These are phyloP conservation scores for Phalanger gymnotis DNA, from an alignment of 2,797 vertebrate genomes.

Conservation along the genomic window DNA sequence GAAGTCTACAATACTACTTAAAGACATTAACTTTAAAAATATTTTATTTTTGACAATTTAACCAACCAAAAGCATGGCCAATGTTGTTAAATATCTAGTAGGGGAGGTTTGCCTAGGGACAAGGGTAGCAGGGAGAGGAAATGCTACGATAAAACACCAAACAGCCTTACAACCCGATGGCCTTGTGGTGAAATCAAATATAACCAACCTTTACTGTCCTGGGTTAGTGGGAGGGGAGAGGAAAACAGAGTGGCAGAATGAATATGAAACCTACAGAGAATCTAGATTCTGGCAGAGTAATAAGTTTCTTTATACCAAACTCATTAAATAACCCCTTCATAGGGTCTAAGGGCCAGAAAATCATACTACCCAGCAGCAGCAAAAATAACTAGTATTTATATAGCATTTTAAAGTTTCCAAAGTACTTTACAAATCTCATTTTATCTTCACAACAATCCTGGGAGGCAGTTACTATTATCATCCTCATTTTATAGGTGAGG, in stretches of 20 bases:
- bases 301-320: background rate
- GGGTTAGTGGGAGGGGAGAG: too few relatives aligned
- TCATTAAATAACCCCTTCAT: background rate
- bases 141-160: conserved; percentile 45
- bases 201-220: background rate
- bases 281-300: conserved; percentile 42
- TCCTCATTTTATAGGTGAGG: background rate
- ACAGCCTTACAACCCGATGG: conserved; percentile 13
- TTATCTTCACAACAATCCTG: background rate
- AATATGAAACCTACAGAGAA: conserved; percentile 43
- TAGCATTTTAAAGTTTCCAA: too few relatives aligned
- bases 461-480: background rate
- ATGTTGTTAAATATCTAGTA: too few relatives aligned
- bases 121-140: conserved; percentile 3
- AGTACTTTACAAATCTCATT: background rate
- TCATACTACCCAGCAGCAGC: background rate
- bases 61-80: too few relatives aligned
- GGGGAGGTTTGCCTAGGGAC: too few relatives aligned
- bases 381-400: too few relatives aligned
- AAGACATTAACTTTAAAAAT: conserved; percentile 24
- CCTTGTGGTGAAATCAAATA: conserved; percentile 45
- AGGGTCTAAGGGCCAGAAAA: conserved; percentile 43
- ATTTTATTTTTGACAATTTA: too few relatives aligned
- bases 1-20: conserved; percentile 25
- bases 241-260: conserved; percentile 2